These are phyloP conservation scores for Harpalus rubripes DNA, from an alignment of 2,888 invertebrate genomes.

Conservation along the genomic window DNA sequence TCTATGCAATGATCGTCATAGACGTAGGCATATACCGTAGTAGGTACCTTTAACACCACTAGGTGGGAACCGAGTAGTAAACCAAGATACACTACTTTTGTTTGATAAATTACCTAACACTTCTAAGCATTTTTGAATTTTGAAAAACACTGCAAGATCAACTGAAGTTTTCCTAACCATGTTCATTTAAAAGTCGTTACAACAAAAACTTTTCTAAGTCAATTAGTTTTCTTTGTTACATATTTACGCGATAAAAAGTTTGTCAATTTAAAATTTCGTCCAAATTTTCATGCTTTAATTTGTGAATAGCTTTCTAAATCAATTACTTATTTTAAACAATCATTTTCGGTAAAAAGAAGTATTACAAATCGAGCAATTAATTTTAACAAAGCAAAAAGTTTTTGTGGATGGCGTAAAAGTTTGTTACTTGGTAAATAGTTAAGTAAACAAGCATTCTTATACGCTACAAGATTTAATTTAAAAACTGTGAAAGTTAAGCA, in stretches of 20 bases:
- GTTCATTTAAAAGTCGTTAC: slow-evolving; percentile 16
- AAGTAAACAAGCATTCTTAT: neutral
- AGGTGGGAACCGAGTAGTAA: no score
- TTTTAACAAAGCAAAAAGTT: neutral
- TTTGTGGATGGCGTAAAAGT: neutral
- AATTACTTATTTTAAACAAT: slow-evolving; percentile 30
- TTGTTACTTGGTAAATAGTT: neutral
- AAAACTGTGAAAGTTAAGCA: no score
- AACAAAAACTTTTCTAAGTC: slow-evolving; percentile 45
- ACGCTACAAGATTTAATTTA: no score
- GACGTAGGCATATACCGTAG: no score
- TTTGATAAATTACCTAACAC: no score
- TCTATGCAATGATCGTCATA: no score
- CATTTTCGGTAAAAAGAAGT: neutral
- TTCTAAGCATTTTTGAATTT: no score
- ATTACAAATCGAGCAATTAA: neutral
- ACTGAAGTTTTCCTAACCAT: neutral
- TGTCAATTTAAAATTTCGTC: slow-evolving; percentile 40
- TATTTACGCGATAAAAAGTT: slow-evolving; percentile 23
- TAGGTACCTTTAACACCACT: no score
- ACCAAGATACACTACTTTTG: no score
- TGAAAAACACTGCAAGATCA: no score
- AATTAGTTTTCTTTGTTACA: slow-evolving; percentile 44
- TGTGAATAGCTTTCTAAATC: slow-evolving; percentile 11
- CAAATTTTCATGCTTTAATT: slow-evolving; percentile 34